A percentile compares a stretch with the other conserved stretches of the same genome.
phyloP scores from a whole-genome alignment of 2,888 invertebrate species.

The Drosophila anomalata region DNA sequence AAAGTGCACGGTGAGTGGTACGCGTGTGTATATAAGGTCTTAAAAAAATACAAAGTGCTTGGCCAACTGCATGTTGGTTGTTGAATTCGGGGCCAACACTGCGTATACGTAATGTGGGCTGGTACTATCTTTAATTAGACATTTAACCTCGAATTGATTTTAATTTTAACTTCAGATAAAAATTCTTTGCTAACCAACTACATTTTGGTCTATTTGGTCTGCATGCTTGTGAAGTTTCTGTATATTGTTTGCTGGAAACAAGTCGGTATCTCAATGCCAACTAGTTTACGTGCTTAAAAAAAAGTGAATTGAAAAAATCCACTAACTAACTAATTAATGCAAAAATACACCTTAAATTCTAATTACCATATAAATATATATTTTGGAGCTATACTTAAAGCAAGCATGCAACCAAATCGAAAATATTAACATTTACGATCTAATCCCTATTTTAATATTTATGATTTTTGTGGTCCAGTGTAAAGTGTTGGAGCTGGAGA shows the following conservation, averaged over 20 bases:
- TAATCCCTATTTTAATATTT: too few relatives aligned
- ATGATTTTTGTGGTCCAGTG: neutral
- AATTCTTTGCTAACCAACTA: slow-evolving; percentile 26
- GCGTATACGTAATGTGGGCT: slow-evolving; percentile 67
- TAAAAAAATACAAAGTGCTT: slow-evolving; percentile 62
- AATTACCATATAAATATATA: slow-evolving; percentile 21
- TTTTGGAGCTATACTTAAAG: neutral
- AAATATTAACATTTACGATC: neutral
- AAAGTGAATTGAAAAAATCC: slow-evolving; percentile 27
- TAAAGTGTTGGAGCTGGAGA: neutral
- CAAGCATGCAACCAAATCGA: neutral
- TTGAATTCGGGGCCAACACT: slow-evolving; percentile 29
- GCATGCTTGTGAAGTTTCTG: slow-evolving; percentile 28
- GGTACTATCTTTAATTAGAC: slow-evolving; percentile 25
- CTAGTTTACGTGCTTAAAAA: slow-evolving; percentile 32
- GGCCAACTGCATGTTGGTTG: slow-evolving; percentile 38
- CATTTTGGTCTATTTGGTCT: slow-evolving; percentile 24
- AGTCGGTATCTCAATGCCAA: slow-evolving; percentile 62
- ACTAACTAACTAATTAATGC: slow-evolving; percentile 24
- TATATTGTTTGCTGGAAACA: slow-evolving; percentile 22
- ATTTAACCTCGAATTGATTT: slow-evolving; percentile 31
- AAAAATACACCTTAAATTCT: slow-evolving; percentile 23
- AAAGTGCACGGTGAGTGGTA: slow-evolving; percentile 73
- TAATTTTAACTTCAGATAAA: slow-evolving; percentile 7
- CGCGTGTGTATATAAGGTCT: slow-evolving; percentile 33